Conservation (phyloP, 1,140 invertebrate genomes). For the Cyclargus thomasi region DNA sequence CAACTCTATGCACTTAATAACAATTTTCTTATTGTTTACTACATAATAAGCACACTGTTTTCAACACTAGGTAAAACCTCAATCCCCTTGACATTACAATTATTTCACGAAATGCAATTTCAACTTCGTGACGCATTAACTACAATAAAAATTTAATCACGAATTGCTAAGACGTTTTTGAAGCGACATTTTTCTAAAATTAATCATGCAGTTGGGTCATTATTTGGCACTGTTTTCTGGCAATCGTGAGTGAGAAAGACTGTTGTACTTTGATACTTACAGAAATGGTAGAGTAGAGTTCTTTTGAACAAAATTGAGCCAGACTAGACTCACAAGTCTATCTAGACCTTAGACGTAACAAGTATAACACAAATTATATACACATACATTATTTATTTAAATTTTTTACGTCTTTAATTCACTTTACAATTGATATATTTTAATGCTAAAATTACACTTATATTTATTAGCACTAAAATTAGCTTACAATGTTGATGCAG, state of each 20-base stretch:
- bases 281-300: too few relatives aligned
- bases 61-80: background rate
- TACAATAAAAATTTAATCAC: background rate
- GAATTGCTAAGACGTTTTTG: background rate
- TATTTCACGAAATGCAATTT: slow-evolving; percentile 1
- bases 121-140: background rate
- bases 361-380: too few relatives aligned
- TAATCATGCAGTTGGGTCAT: background rate
- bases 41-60: background rate
- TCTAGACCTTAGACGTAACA: too few relatives aligned
- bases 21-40: background rate
- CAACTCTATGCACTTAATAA: background rate
- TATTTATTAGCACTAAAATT: too few relatives aligned
- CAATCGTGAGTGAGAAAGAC: background rate
- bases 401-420: too few relatives aligned
- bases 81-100: background rate
- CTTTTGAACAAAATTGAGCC: too few relatives aligned
- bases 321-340: too few relatives aligned
- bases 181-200: slow-evolving; percentile 1
- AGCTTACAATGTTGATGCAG: too few relatives aligned
- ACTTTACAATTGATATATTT: too few relatives aligned
- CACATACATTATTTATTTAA: too few relatives aligned
- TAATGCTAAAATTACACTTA: too few relatives aligned
- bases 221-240: background rate
- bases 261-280: background rate